Percentiles rank a stretch among this genome's conserved stretches.
These are phyloP conservation scores for Heterotilapia buettikoferi DNA, from an alignment of 2,113 vertebrate genomes.

Conservation along the genomic window DNA sequence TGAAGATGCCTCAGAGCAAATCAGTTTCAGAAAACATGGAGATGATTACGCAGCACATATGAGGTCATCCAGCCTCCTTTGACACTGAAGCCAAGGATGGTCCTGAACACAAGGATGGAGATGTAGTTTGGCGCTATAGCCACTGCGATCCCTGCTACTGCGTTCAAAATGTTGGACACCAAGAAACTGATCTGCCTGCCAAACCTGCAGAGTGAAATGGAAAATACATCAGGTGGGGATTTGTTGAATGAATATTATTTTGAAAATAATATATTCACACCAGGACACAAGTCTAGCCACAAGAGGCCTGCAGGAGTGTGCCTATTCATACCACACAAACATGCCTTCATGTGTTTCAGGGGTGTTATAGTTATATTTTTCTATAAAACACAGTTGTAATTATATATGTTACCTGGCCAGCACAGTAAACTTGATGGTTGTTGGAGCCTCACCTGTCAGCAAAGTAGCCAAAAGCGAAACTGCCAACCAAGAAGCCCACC, in stretches of 20 bases:
- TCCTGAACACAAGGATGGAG: slow-evolving; percentile 81
- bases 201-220: slow-evolving; percentile 70
- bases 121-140: slow-evolving; percentile 81
- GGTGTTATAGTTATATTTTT: background rate
- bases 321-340: background rate
- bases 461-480: slow-evolving; percentile 82
- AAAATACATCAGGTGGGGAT: background rate
- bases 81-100: slow-evolving; percentile 80
- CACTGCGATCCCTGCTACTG: slow-evolving; percentile 74
- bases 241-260: background rate
- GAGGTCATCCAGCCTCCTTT: slow-evolving; percentile 89
- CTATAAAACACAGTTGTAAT: background rate
- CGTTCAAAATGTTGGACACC: slow-evolving; percentile 78
- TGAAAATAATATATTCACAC: background rate
- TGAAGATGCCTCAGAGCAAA: background rate
- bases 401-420: background rate
- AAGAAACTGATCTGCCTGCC: slow-evolving; percentile 82
- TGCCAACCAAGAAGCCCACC: slow-evolving; percentile 82
- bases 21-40: background rate
- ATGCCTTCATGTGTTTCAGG: background rate
- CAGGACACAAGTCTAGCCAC: background rate
- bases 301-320: background rate
- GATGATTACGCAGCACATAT: slow-evolving; percentile 83
- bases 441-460: slow-evolving; percentile 81
- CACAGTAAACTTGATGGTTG: background rate